Conservation (phyloP, 2,888 invertebrate genomes). For the Macaria notata region DNA sequence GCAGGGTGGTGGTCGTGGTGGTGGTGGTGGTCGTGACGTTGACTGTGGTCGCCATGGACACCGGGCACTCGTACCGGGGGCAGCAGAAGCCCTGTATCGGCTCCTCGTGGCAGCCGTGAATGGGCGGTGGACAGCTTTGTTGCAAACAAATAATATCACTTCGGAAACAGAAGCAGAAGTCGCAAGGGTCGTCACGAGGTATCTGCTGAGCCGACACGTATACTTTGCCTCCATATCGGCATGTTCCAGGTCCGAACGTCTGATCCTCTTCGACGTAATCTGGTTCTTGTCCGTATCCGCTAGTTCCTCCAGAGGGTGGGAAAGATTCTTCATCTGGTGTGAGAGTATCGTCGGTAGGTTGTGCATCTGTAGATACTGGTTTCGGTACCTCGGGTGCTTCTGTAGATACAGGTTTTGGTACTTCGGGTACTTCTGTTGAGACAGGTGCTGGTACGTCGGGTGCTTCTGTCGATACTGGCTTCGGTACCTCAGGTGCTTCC, state of each 20-base stretch:
- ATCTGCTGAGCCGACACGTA: constrained; percentile 98
- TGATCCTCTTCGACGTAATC: constrained; percentile 91
- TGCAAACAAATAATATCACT: constrained; percentile 97
- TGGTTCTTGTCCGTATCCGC: constrained; percentile 79
- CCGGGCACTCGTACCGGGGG: constrained; percentile 96
- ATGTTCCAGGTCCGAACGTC: constrained; percentile 93
- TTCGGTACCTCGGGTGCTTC: constrained; percentile 46
- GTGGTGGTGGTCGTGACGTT: constrained; percentile 94
- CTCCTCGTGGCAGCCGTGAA: constrained; percentile 95
- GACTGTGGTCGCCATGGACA: constrained; percentile 91
- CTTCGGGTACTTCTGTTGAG: constrained; percentile 5
- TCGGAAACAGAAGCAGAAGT: constrained; percentile 98
- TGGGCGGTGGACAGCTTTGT: constrained; percentile 97
- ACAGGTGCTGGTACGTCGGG: background rate
- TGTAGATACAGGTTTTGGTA: constrained; percentile 19
- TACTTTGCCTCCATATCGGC: constrained; percentile 95
- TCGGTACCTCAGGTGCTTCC: constrained; percentile 4
- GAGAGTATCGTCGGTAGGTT: constrained; percentile 60
- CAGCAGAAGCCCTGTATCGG: constrained; percentile 97
- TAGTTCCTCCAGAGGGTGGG: constrained; percentile 57
- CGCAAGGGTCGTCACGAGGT: constrained; percentile 96
- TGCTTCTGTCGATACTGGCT: background rate
- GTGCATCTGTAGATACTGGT: constrained; percentile 52
- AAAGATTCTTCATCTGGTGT: constrained; percentile 62
- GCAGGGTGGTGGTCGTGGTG: constrained; percentile 92